phyloP scores from a whole-genome alignment of 2,797 vertebrate species.

The Acanthurus lineatus region DNA sequence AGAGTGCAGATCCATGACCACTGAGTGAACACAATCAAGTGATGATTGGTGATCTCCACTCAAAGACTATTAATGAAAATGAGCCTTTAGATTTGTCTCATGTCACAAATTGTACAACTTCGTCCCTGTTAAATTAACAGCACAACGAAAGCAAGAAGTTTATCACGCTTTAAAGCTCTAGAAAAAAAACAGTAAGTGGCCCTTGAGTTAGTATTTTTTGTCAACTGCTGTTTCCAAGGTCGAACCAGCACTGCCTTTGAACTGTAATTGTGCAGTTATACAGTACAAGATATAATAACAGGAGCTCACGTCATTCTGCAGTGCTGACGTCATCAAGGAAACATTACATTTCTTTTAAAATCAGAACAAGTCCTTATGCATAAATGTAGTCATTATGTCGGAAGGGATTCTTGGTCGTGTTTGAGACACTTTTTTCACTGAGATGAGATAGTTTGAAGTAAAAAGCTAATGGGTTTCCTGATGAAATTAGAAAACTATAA shows the following conservation, averaged over 20 bases:
- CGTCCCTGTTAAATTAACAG: neutral
- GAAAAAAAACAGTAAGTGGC: neutral
- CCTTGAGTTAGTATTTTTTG: neutral
- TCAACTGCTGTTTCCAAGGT: neutral
- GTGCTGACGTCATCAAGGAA: conserved; percentile 1
- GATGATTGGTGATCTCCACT: neutral
- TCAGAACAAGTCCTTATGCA: conserved; percentile 12
- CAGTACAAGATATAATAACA: neutral
- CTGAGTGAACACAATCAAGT: neutral
- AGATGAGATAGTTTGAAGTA: conserved; percentile 20
- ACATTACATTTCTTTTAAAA: conserved; percentile 23
- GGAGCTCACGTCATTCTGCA: neutral
- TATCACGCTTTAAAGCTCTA: neutral
- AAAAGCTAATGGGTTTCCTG: conserved; percentile 44
- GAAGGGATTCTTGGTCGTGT: neutral
- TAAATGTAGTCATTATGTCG: conserved; percentile 26
- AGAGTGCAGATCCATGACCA: neutral
- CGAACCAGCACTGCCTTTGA: neutral
- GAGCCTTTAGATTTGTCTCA: neutral
- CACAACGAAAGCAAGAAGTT: neutral
- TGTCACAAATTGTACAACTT: neutral
- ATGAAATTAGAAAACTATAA: conserved; percentile 40
- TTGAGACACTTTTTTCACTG: conserved; percentile 18
- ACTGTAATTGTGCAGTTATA: neutral
- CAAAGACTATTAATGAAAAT: neutral